These are phyloP conservation scores for Rhinoderma darwinii DNA, from an alignment of 2,113 vertebrate genomes.

Conservation along the genomic window DNA sequence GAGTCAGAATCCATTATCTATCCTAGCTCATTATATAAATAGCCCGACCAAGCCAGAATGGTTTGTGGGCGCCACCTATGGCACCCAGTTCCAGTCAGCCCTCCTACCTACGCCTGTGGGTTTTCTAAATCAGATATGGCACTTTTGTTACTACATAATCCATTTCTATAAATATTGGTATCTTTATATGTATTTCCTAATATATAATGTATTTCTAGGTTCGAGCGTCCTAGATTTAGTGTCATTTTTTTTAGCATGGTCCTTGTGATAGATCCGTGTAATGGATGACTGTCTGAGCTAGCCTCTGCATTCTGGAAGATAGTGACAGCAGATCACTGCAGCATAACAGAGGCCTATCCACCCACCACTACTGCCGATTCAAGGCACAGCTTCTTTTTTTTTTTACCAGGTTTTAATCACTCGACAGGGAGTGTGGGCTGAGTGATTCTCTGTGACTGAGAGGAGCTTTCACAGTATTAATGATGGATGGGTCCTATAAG, in stretches of 20 bases:
- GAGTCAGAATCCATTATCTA: no score
- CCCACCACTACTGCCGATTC: conserved; percentile 42
- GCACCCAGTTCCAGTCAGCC: no score
- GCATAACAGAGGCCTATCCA: conserved; percentile 33
- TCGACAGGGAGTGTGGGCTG: conserved; percentile 41
- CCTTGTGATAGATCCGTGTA: background rate
- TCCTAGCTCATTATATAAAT: no score
- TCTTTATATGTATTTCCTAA: background rate
- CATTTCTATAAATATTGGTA: background rate
- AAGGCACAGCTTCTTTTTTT: background rate
- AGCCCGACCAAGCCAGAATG: no score
- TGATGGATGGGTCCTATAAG: conserved; percentile 30
- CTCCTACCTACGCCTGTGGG: no score
- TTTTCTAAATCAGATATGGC: no score
- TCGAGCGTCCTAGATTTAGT: background rate
- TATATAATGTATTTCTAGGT: background rate
- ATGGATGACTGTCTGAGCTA: background rate
- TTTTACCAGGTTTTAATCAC: conserved; percentile 46
- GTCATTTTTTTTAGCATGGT: background rate
- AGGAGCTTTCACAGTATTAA: conserved; percentile 42
- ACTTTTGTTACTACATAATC: background rate
- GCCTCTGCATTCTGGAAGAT: background rate
- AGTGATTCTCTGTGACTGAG: conserved; percentile 42
- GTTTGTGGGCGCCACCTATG: no score
- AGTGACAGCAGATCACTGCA: conserved; percentile 43